A percentile compares a stretch with the other conserved stretches of the same genome.
These are phyloP conservation scores for Aythya baeri DNA, from an alignment of 2,113 vertebrate species.

Conservation along the genomic window DNA sequence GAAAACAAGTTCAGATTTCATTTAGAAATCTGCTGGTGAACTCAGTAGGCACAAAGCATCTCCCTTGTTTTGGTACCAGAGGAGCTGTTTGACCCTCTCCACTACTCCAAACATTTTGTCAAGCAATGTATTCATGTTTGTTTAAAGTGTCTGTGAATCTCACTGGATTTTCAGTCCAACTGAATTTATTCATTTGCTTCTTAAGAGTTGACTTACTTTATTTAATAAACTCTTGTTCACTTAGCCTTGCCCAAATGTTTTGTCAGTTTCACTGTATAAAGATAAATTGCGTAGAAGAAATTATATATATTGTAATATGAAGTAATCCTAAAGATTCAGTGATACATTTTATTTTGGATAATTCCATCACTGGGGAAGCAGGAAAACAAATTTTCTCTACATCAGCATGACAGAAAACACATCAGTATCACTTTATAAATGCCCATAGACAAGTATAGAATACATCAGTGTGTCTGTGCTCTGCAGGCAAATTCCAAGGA, in stretches of 20 bases:
- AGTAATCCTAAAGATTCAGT: neutral
- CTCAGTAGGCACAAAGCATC: neutral
- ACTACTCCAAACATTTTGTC: neutral
- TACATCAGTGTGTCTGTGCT: neutral
- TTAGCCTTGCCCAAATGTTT: neutral
- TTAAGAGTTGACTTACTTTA: neutral
- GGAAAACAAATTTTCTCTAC: neutral
- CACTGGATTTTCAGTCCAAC: neutral
- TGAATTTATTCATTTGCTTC: neutral
- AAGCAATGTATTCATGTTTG: neutral
- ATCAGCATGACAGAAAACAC: neutral
- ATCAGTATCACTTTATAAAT: neutral
- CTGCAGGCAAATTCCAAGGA: neutral
- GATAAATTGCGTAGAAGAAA: neutral
- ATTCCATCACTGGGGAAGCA: neutral
- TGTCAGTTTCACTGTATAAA: neutral
- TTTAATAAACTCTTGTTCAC: neutral
- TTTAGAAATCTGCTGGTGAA: neutral
- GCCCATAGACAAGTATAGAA: rapidly evolving
- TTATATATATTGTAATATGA: neutral
- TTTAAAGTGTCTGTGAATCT: neutral
- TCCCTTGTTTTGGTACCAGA: neutral
- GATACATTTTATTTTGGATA: neutral
- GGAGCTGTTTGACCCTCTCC: neutral
- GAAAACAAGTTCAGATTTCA: neutral